Evolutionary conservation across 2,888 invertebrate genomes (phyloP).

Genomic region (Allophyes oxyacanthae): DNA sequence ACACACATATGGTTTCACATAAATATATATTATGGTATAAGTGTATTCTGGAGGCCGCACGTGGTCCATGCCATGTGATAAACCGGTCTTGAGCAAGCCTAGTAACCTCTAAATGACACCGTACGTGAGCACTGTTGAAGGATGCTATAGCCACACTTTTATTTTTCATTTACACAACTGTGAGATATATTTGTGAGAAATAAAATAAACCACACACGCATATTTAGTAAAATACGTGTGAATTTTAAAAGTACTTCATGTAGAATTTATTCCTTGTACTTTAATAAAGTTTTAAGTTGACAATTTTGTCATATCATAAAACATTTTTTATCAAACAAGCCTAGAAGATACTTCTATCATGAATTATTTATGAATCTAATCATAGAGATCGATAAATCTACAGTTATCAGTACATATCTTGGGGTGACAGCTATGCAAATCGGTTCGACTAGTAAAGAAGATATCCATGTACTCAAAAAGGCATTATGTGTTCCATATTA

Average conservation of each 20-base stretch:
- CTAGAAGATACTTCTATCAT: conserved; percentile 41
- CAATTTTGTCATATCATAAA: neutral
- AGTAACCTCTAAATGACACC: conserved; percentile 88
- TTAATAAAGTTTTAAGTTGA: too few species aligned
- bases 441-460: conserved; percentile 44
- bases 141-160: conserved; percentile 74
- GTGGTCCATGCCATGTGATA: conserved; percentile 86
- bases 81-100: conserved; percentile 85
- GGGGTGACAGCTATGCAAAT: conserved; percentile 66
- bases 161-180: conserved; percentile 60
- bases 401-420: conserved; percentile 61
- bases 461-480: conserved; percentile 34
- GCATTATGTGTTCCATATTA: conserved; percentile 17
- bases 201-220: conserved; percentile 11
- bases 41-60: conserved; percentile 83
- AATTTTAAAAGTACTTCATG: conserved; percentile 1
- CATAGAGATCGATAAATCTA: conserved; percentile 60
- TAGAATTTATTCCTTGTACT: too few species aligned
- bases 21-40: conserved; percentile 56
- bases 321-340: conserved; percentile 7
- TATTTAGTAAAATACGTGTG: conserved; percentile 8
- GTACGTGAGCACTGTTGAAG: conserved; percentile 73
- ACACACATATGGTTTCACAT: conserved; percentile 41
- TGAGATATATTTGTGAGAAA: conserved; percentile 46
- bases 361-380: conserved; percentile 62